Percentiles rank a stretch among this genome's conserved stretches.
Conservation (phyloP, 2,113 vertebrate species). For the Hippocampus mohnikei region DNA sequence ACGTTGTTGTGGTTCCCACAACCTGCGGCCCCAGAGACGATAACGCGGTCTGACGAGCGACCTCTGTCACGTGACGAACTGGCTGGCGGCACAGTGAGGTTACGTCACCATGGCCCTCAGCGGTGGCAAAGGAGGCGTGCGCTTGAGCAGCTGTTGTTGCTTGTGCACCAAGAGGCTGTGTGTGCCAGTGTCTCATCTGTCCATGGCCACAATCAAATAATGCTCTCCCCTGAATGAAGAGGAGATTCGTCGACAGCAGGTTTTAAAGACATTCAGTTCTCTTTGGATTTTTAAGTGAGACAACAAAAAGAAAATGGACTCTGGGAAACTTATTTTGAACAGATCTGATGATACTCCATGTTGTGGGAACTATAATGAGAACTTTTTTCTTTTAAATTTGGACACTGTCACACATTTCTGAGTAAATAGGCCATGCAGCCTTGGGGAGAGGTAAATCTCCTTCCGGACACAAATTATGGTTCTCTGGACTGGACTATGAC, state of each 20-base stretch:
- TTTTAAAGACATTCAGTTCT: background rate
- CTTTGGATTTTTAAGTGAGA: background rate
- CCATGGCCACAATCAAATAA: conserved; percentile 18
- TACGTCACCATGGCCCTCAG: conserved; percentile 56
- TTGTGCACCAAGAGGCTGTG: conserved; percentile 53
- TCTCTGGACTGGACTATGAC: conserved; percentile 7
- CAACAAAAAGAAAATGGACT: background rate
- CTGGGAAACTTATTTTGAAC: background rate
- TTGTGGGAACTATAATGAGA: conserved; percentile 5
- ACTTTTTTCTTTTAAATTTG: conserved; percentile 24
- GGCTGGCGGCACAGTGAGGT: conserved; percentile 44
- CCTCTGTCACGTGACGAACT: conserved; percentile 51
- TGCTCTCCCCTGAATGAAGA: background rate
- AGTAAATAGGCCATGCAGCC: conserved; percentile 23
- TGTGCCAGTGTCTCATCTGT: conserved; percentile 3
- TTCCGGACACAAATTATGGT: conserved; percentile 30
- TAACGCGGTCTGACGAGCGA: conserved; percentile 53
- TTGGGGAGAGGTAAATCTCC: conserved; percentile 34
- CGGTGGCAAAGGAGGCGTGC: conserved; percentile 35
- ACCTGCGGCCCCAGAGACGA: conserved; percentile 39
- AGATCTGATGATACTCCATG: background rate
- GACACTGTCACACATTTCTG: conserved; percentile 26
- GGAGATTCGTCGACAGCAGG: background rate
- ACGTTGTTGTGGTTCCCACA: conserved; percentile 44
- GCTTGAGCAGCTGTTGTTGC: conserved; percentile 60